A percentile compares a stretch with the other conserved stretches of the same genome.
Conservation (phyloP, 2,113 vertebrate genomes). For the Morphnarchus princeps region DNA sequence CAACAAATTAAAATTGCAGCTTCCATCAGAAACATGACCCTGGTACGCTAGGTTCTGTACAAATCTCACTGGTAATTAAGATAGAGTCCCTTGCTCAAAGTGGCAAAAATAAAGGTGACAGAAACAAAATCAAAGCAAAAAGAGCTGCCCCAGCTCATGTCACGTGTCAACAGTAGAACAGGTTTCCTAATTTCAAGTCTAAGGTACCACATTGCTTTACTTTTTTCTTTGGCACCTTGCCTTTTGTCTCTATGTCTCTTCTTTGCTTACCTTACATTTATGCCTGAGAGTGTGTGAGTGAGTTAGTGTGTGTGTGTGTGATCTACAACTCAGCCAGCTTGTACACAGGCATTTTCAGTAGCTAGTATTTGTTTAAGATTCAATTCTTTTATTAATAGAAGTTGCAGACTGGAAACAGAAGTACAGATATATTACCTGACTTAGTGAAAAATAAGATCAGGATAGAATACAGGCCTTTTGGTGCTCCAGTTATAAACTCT, state of each 20-base stretch:
- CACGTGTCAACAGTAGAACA: not conserved
- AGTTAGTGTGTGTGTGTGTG: accelerated
- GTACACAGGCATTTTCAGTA: not conserved
- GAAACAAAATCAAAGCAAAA: constrained; percentile 4
- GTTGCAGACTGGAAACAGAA: not conserved
- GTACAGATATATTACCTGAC: not conserved
- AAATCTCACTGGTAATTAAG: not conserved
- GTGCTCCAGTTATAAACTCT: not conserved
- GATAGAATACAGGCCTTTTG: not conserved
- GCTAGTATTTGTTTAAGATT: not conserved
- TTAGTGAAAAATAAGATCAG: not conserved
- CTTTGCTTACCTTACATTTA: not conserved
- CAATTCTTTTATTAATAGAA: not conserved
- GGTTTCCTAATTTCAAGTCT: not conserved
- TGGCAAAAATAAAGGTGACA: not conserved
- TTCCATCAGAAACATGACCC: not conserved
- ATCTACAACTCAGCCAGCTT: not conserved
- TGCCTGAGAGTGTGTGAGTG: not conserved
- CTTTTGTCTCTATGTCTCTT: not conserved
- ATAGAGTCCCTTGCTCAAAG: not conserved
- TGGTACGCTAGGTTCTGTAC: not conserved
- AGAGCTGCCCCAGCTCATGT: not conserved
- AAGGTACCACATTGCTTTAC: not conserved
- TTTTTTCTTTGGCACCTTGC: not conserved
- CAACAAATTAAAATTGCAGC: constrained; percentile 53